Evolutionary conservation across 2,888 invertebrate genomes (phyloP).

Genomic region (Hemicrepidius hirtus): DNA sequence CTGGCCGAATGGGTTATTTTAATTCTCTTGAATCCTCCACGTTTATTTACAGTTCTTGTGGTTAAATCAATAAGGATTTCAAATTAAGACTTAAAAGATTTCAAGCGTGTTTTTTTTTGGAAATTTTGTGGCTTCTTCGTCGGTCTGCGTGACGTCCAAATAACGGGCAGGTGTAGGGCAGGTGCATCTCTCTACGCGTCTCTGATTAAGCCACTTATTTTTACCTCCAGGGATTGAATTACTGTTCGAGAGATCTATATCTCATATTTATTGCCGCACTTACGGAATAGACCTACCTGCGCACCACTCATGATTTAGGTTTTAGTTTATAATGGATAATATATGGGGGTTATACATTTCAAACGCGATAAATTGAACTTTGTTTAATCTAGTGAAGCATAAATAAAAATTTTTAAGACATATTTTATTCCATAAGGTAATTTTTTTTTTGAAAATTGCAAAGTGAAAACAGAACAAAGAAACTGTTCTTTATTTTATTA

Average conservation of each 20-base stretch:
- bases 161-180: conserved; percentile 53
- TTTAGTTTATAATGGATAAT: conserved; percentile 37
- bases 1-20: conserved; percentile 21
- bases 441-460: no score
- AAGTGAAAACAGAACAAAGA: no score
- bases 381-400: no score
- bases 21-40: not conserved
- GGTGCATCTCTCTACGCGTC: conserved; percentile 54
- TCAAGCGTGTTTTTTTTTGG: not conserved
- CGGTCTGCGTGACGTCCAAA: conserved; percentile 28
- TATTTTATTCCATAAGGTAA: no score
- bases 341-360: conserved; percentile 14
- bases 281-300: conserved; percentile 46
- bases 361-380: conserved; percentile 10
- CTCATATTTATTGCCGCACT: conserved; percentile 55
- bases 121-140: conserved; percentile 10
- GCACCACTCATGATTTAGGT: conserved; percentile 31
- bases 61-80: not conserved
- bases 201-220: conserved; percentile 58
- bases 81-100: not conserved
- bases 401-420: no score
- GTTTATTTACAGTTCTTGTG: conserved; percentile 24
- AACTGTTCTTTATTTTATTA: no score
- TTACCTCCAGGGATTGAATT: conserved; percentile 53
- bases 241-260: conserved; percentile 54